phyloP scores from a whole-genome alignment of 2,797 vertebrate species.

The Spinus olivaceus region DNA sequence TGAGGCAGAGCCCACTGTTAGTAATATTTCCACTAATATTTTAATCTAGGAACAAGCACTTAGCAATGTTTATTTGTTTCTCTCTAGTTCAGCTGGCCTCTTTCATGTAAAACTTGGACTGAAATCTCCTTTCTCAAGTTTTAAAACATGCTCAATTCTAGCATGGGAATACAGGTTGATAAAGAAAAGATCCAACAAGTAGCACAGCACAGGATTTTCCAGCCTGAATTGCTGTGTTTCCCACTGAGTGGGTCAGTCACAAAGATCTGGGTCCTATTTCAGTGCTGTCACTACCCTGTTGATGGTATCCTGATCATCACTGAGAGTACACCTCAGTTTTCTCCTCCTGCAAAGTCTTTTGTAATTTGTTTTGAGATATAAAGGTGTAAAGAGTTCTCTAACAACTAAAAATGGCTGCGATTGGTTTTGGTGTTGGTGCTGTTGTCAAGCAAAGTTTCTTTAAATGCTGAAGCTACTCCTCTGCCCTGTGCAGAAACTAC shows the following conservation, averaged over 20 bases:
- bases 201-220: background rate
- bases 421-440: background rate
- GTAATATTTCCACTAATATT: background rate
- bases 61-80: background rate
- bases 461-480: background rate
- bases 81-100: background rate
- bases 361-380: background rate
- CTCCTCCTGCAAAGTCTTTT: background rate
- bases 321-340: background rate
- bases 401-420: background rate
- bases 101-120: background rate
- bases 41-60: background rate
- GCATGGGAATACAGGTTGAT: background rate
- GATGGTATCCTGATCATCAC: background rate
- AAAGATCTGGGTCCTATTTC: background rate
- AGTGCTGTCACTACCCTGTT: background rate
- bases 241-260: background rate
- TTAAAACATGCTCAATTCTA: background rate
- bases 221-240: background rate
- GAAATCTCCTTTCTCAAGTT: background rate
- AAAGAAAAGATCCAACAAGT: accelerated
- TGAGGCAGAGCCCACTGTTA: background rate
- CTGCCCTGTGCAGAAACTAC: background rate
- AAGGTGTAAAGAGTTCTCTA: background rate
- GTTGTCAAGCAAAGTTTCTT: background rate